Percentiles rank a stretch among this genome's conserved stretches.
These are phyloP conservation scores for Bos javanicus DNA, from an alignment of 2,113 vertebrate species.

Conservation along the genomic window DNA sequence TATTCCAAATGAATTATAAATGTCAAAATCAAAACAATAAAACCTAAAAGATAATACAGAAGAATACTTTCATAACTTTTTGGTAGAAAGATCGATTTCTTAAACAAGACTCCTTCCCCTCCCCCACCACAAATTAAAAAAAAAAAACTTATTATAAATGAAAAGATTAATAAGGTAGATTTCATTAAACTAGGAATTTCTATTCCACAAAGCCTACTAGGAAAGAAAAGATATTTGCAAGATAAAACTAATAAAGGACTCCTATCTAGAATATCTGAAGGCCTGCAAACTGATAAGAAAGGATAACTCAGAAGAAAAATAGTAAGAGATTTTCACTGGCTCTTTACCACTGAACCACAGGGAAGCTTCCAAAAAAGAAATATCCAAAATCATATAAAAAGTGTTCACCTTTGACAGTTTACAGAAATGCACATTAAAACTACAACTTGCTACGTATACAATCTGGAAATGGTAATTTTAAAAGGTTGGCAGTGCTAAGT, in stretches of 20 bases:
- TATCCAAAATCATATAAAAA: neutral
- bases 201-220: neutral
- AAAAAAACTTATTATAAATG: neutral
- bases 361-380: neutral
- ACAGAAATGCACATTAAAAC: neutral
- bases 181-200: neutral
- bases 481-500: neutral
- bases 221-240: neutral
- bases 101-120: neutral
- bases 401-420: neutral
- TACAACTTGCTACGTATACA: neutral
- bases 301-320: neutral
- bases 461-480: neutral
- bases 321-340: neutral
- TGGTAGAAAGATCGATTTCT: neutral
- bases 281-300: neutral
- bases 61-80: neutral
- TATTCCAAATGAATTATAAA: neutral
- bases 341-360: neutral
- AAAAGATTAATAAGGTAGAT: neutral
- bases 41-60: neutral
- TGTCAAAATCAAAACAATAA: neutral
- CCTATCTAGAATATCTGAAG: neutral
- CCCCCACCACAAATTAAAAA: neutral
- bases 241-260: neutral